These are phyloP conservation scores for Microtus ochrogaster DNA, from an alignment of 2,113 vertebrate genomes.

Conservation along the genomic window DNA sequence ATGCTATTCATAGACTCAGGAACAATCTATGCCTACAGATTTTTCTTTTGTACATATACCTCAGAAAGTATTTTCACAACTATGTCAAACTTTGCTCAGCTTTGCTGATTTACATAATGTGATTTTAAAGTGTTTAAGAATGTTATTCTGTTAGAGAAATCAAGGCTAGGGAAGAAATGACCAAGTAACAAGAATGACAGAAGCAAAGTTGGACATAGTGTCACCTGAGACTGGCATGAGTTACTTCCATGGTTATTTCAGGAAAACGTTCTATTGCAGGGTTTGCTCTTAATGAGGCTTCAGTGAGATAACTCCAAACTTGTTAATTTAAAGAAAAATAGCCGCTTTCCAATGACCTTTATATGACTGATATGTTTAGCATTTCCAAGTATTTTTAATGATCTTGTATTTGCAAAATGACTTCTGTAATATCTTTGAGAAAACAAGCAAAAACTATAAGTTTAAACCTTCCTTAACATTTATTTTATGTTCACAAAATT, in stretches of 20 bases:
- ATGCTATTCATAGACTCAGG: background rate
- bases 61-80: slow-evolving; percentile 2
- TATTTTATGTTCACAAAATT: background rate
- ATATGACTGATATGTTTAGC: slow-evolving; percentile 58
- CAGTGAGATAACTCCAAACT: slow-evolving; percentile 15
- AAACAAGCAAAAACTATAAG: background rate
- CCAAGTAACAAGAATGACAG: background rate
- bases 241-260: background rate
- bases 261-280: background rate
- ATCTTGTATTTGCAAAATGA: background rate
- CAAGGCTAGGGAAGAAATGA: background rate
- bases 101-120: background rate
- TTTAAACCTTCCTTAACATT: background rate
- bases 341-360: slow-evolving; percentile 12
- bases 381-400: slow-evolving; percentile 49
- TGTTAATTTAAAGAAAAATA: slow-evolving; percentile 42
- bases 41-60: background rate
- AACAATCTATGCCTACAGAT: background rate
- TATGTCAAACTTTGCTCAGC: background rate
- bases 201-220: background rate
- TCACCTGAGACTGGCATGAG: background rate
- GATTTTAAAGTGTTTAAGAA: background rate
- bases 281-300: background rate
- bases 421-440: background rate
- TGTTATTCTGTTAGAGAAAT: background rate